Percentiles rank a stretch among this genome's conserved stretches.
Evolutionary conservation across 2,888 invertebrate genomes (phyloP).

Genomic region (Zaprionus lineosus): DNA sequence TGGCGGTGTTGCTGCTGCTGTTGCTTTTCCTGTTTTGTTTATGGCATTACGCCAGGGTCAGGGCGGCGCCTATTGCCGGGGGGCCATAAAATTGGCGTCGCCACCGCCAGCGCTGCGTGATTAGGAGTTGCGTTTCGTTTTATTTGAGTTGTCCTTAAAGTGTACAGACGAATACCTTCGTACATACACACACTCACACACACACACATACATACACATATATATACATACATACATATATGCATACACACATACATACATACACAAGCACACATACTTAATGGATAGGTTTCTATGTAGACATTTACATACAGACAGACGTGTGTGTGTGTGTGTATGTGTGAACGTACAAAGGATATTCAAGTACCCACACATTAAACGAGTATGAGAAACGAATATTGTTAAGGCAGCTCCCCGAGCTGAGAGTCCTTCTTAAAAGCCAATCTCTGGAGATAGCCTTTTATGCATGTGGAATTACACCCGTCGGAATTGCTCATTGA

Average conservation of each 20-base stretch:
- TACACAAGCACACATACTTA: too few relatives aligned
- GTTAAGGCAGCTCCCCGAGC: constrained; percentile 18
- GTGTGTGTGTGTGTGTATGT: too few relatives aligned
- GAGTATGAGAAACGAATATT: constrained; percentile 41
- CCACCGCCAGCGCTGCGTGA: constrained; percentile 44
- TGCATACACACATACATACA: not conserved
- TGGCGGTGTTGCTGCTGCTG: constrained; percentile 13
- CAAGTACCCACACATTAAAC: constrained; percentile 22
- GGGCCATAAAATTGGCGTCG: constrained; percentile 63
- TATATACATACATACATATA: not conserved
- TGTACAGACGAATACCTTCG: constrained; percentile 3
- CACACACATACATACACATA: not conserved
- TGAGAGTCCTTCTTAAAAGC: constrained; percentile 43
- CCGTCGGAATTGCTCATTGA: constrained; percentile 30
- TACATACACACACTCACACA: constrained; percentile 2
- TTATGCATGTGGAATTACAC: constrained; percentile 42
- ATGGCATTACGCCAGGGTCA: constrained; percentile 40
- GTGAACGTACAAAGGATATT: constrained; percentile 3
- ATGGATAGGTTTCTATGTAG: too few relatives aligned
- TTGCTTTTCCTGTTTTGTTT: constrained; percentile 37
- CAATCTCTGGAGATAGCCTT: constrained; percentile 51
- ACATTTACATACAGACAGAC: too few relatives aligned
- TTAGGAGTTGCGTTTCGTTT: constrained; percentile 61
- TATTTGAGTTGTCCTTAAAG: constrained; percentile 59
- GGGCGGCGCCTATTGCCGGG: constrained; percentile 57